A percentile compares a stretch with the other conserved stretches of the same genome.
These are phyloP conservation scores for Poecile montanus DNA, from an alignment of 2,797 vertebrate genomes.

Conservation along the genomic window DNA sequence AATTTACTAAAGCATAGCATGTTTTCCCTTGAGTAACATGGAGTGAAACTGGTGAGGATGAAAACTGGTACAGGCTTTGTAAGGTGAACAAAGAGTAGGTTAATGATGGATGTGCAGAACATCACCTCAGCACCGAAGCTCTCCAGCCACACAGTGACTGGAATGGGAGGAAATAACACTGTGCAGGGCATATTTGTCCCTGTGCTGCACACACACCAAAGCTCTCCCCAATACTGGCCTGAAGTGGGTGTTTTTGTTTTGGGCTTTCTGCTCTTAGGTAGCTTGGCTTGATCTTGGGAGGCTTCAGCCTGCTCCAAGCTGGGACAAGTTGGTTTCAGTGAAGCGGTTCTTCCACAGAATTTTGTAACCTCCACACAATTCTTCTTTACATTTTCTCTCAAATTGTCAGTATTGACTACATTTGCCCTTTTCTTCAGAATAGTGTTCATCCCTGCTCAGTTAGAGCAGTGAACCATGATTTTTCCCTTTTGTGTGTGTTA, in stretches of 20 bases:
- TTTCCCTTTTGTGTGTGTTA: neutral
- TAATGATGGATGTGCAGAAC: neutral
- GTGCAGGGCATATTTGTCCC: neutral
- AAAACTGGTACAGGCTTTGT: neutral
- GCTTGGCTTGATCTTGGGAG: neutral
- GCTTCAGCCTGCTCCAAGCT: neutral
- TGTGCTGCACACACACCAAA: accelerated
- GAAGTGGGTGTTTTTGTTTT: neutral
- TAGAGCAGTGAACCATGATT: neutral
- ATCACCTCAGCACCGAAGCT: neutral
- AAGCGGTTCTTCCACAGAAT: neutral
- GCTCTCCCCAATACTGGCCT: neutral
- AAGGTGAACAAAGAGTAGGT: neutral
- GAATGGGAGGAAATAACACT: neutral
- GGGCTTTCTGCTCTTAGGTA: neutral
- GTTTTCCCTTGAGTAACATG: neutral
- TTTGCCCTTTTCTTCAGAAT: neutral
- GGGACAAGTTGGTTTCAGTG: neutral
- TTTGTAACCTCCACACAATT: neutral
- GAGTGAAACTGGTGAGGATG: neutral
- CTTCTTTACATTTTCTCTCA: neutral
- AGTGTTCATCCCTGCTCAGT: neutral
- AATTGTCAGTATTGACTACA: neutral
- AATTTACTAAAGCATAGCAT: neutral
- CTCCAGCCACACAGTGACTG: neutral